Conservation (phyloP, 2,888 invertebrate species). For the Hofmannophila pseudospretella region DNA sequence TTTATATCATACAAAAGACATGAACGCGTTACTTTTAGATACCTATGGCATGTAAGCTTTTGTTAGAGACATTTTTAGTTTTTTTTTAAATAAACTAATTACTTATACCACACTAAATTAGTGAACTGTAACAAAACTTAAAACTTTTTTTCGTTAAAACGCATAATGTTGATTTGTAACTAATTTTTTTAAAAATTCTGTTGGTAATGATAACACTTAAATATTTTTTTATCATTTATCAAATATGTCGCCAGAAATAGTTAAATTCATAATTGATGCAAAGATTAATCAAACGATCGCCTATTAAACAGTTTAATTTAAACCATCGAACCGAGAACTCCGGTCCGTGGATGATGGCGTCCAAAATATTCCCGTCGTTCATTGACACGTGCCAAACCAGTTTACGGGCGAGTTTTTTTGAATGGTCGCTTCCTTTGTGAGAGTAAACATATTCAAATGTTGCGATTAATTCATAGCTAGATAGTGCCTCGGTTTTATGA, state of each 20-base stretch:
- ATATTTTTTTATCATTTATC: not conserved
- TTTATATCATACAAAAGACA: not conserved
- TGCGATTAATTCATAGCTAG: constrained; percentile 77
- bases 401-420: constrained; percentile 71
- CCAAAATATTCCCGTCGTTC: constrained; percentile 73
- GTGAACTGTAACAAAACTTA: too few relatives aligned
- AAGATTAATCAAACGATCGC: constrained; percentile 51
- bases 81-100: too few relatives aligned
- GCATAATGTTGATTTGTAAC: too few relatives aligned
- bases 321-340: constrained; percentile 60
- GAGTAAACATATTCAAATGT: constrained; percentile 77
- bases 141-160: too few relatives aligned
- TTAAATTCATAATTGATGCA: constrained; percentile 50
- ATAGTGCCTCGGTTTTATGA: constrained; percentile 74
- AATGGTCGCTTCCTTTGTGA: constrained; percentile 76
- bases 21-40: not conserved
- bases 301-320: constrained; percentile 65
- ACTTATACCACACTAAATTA: too few relatives aligned
- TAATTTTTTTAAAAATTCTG: too few relatives aligned
- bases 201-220: too few relatives aligned
- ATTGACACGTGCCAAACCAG: constrained; percentile 77
- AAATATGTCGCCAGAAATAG: constrained; percentile 25
- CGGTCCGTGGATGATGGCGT: constrained; percentile 46
- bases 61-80: too few relatives aligned
- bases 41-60: too few relatives aligned